phyloP scores from a whole-genome alignment of 1,140 invertebrate genomes.

The Leptinotarsa defecta region DNA sequence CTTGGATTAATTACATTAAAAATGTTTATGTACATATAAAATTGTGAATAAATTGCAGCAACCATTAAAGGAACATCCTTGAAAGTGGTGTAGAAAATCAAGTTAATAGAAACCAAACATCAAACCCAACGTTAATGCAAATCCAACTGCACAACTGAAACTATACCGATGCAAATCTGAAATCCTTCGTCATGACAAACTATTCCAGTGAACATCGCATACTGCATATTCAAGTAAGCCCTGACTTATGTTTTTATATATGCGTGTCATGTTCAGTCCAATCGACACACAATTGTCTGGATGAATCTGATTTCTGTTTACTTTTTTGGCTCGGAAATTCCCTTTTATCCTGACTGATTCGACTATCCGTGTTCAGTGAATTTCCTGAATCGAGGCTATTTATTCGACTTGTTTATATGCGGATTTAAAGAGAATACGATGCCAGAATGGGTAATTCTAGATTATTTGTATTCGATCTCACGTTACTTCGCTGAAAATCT shows the following conservation, averaged over 20 bases:
- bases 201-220: not conserved
- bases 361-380: slow-evolving; percentile 3
- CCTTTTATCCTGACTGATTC: slow-evolving; percentile 1
- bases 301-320: slow-evolving; percentile 8
- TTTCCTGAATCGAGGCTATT: not conserved
- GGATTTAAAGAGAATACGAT: not conserved
- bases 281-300: not conserved
- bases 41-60: no score
- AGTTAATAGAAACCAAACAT: no score
- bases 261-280: slow-evolving; percentile 2
- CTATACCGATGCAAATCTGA: not conserved
- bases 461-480: not conserved
- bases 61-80: no score
- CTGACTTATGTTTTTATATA: not conserved
- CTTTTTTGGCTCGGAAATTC: not conserved
- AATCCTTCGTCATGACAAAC: not conserved
- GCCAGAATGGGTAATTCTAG: slow-evolving; percentile 1
- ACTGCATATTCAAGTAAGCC: not conserved
- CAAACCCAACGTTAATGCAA: no score
- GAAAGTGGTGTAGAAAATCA: no score
- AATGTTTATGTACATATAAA: no score
- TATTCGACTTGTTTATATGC: not conserved
- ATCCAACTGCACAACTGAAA: no score
- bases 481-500: not conserved
- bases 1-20: no score